Base-by-base conservation (phyloP, 2,797 vertebrate genomes). In the Gymnopithys bicolor region DNA sequence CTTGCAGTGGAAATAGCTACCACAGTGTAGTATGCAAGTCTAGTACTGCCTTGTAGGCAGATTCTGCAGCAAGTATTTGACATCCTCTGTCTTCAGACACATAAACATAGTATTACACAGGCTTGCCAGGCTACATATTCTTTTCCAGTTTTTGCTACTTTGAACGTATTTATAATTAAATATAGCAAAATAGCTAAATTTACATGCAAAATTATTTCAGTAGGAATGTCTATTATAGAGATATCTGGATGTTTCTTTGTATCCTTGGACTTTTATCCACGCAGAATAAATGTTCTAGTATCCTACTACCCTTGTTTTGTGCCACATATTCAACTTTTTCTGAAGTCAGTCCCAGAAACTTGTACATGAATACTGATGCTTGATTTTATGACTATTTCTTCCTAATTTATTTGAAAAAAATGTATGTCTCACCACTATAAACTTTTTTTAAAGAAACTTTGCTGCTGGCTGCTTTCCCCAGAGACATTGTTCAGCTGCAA, bases 401-500 rank as follows among this genome's bases (percentile, higher is more conserved):
- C 19, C n/a, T 33, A 35, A 70, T 80, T 80, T 79, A 55, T 68
- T 84, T 81, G 25, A 81, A 32, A 84, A 84, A 81, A 53, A 0
- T 51, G 49, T 19, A 33, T 43, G 5, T 43, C 27, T 82, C 25
- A 75, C 12, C 22, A n/a, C 15, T 86, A 75, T 39, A 86, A 86
- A 74, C 64, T 52, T 58, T 39, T 59, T 41, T 43, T 30, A 10
- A 70, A 79, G 28, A 15, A 84, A 23, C 9, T 25, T 22, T 93
- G 49, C 62, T 84, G 24, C 55, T 95, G 74, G 49, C 66, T 79
- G 66, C 62, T 35, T 87, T 93, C 58, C 59, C n/a, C 55, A 48
- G 74, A 19, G 52, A 75, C 74, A 76, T 95, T 93, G 39, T 93
- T 90, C 55, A 90, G 66, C 56, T 84, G 83, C 53, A 75, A 24